Base-by-base conservation (phyloP, 2,888 invertebrate species). In the Macrophya alboannulata region DNA sequence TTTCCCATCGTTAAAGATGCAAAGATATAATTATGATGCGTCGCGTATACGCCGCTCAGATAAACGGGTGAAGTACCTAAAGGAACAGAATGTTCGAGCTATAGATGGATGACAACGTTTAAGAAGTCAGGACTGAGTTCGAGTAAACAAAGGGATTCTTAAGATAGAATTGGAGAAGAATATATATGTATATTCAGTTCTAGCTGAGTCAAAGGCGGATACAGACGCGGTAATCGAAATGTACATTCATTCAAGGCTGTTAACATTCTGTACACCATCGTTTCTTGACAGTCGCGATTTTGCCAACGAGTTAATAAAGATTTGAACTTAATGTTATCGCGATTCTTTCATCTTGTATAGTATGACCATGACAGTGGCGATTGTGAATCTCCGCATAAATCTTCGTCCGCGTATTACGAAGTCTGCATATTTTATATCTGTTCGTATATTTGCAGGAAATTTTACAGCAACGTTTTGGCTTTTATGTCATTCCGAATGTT, bases 61-160 rank as follows among this genome's bases (percentile, higher is more conserved):
- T 77, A 37, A 77, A 77, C 55, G 37, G 77, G 77, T 77, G n/a
- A 77, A 77, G 77, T 37, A 77, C 77, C 77, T 21, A n/a, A 1
- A 17, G 31, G 45, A 45, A 74, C 45, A 45, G 45, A n/a, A 31
- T 31, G 31, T 31, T 3, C 21, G 10, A 45, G 45, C 43, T 74
- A 37, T 6, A 55, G 51, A 31, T 51, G n/a, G 17, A 37, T 77
- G 15, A 43, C n/a, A n/a, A n/a, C 17, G 17, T 77, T 77, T 55
- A 17, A 55, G 17, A 31, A 77, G 31, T 77, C 31, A 55, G 8
- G 74, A 76, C 74, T 12, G 25, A 40, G 12, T 48, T 9, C 0
- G 48, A 76, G 48, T 45, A 48, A 76, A 76, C 45, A 76, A 76
- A 76, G 15, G 51, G 51, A 77, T 77, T 55, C 55, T 31, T 17